phyloP scores from a whole-genome alignment of 2,888 invertebrate genomes.

The Julus scanicus region DNA sequence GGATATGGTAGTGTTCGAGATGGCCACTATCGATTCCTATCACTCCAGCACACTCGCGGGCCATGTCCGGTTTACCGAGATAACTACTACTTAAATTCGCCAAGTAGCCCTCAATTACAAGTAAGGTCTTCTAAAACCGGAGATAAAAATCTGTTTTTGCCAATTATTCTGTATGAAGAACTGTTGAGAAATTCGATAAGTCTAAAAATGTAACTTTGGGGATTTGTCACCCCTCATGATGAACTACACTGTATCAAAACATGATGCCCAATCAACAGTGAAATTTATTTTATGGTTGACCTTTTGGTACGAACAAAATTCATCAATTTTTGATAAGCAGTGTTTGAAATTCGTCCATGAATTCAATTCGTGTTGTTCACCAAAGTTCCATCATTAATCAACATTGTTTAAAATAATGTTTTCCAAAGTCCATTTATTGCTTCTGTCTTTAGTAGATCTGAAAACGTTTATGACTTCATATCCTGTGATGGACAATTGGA shows the following conservation, averaged over 20 bases:
- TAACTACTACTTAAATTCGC: background rate
- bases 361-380: too few species aligned
- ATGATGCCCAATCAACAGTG: background rate
- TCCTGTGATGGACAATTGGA: background rate
- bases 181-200: slow-evolving; percentile 19
- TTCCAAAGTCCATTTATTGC: background rate
- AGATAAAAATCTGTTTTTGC: background rate
- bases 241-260: too few species aligned
- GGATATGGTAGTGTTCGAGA: background rate
- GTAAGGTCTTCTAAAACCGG: background rate
- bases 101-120: background rate
- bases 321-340: background rate
- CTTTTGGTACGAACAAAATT: background rate
- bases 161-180: background rate
- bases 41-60: background rate
- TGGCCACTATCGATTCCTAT: slow-evolving; percentile 5
- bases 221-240: background rate
- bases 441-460: background rate
- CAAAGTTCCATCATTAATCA: background rate
- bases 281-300: background rate
- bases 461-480: background rate
- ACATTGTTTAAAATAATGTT: background rate
- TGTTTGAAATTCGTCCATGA: background rate
- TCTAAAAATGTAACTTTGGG: background rate
- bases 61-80: slow-evolving; percentile 25